A percentile compares a stretch with the other conserved stretches of the same genome.
phyloP scores from a whole-genome alignment of 1,140 invertebrate species.

The Cyclina sinensis region DNA sequence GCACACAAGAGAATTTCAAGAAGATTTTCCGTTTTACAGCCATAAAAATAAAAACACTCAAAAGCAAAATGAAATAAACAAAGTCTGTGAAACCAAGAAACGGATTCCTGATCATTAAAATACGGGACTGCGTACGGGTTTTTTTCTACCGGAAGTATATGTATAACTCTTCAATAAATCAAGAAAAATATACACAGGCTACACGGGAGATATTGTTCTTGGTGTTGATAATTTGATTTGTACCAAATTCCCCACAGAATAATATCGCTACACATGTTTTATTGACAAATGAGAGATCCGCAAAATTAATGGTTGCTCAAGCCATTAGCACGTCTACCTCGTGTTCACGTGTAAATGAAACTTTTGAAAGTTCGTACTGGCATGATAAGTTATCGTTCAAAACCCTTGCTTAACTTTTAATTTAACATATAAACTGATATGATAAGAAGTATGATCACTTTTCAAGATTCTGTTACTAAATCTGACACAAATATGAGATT shows the following conservation, averaged over 20 bases:
- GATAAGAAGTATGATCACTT: background rate
- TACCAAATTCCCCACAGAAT: background rate
- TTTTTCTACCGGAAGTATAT: too few species aligned
- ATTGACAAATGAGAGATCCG: background rate
- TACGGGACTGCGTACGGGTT: too few species aligned
- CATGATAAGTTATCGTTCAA: background rate
- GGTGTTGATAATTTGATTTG: constrained; percentile 44
- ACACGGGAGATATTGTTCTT: constrained; percentile 8
- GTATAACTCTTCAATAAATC: background rate
- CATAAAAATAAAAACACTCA: too few species aligned
- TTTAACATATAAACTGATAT: background rate
- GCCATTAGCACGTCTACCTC: background rate
- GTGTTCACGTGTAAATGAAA: background rate
- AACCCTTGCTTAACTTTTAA: background rate
- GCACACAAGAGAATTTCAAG: too few species aligned
- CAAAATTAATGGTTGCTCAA: background rate
- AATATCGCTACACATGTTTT: background rate
- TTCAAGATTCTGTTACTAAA: constrained; percentile 6
- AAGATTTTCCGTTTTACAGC: too few species aligned
- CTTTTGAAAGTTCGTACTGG: background rate
- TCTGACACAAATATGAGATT: background rate
- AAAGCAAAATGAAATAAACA: too few species aligned
- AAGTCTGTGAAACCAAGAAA: too few species aligned
- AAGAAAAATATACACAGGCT: background rate
- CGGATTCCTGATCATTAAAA: too few species aligned